A percentile compares a stretch with the other conserved stretches of the same genome.
These are phyloP conservation scores for Virgularia gustaviana DNA, from an alignment of 92 coral and sea anemone genomes.

Conservation along the genomic window DNA sequence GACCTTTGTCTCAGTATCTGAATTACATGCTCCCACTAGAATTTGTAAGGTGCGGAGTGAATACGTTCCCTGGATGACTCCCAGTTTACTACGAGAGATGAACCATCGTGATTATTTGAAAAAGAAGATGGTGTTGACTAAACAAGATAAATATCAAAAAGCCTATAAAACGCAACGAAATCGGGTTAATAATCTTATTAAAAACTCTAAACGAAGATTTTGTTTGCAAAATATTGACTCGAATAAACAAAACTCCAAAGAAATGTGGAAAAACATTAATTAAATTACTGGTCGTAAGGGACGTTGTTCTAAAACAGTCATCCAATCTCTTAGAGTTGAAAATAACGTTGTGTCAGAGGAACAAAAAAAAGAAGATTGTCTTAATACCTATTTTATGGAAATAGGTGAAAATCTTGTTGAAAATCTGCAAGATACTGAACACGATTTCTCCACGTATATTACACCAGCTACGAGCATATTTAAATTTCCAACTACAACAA, in stretches of 20 bases:
- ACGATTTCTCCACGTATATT: background rate
- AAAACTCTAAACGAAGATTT: background rate
- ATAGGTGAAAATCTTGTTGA: background rate
- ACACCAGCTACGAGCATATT: background rate
- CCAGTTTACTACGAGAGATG: background rate
- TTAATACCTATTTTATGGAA: background rate
- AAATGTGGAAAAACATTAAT: constrained; percentile 2
- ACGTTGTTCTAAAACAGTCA: background rate
- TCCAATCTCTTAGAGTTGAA: background rate
- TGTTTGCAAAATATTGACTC: background rate
- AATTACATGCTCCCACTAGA: background rate
- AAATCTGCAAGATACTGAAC: background rate
- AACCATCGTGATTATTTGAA: constrained; percentile 13
- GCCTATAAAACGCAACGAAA: constrained; percentile 2
- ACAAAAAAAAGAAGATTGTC: background rate
- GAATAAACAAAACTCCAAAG: background rate
- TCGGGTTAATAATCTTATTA: background rate
- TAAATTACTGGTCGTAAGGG: background rate
- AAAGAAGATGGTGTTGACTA: background rate
- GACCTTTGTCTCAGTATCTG: background rate
- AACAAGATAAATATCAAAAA: background rate
- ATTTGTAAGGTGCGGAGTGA: background rate
- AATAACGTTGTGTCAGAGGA: background rate
- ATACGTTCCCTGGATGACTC: constrained; percentile 6
- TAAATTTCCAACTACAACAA: background rate